phyloP scores from a whole-genome alignment of 2,113 vertebrate genomes.

The Oxyruncus cristatus region DNA sequence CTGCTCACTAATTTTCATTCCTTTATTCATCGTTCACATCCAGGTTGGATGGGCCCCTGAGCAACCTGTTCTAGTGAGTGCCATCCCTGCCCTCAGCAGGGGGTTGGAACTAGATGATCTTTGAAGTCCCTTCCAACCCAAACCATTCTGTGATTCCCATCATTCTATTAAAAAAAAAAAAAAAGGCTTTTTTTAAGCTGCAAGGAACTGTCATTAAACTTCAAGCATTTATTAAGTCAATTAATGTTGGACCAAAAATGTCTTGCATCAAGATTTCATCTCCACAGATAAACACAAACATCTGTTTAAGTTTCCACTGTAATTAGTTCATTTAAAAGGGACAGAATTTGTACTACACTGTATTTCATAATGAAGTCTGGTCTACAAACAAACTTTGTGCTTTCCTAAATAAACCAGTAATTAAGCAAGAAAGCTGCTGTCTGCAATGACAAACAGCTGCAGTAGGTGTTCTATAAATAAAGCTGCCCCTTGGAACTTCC shows the following conservation, averaged over 20 bases:
- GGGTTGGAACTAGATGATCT: neutral
- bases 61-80: neutral
- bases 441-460: neutral
- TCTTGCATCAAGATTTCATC: neutral
- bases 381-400: neutral
- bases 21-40: slow-evolving; percentile 1
- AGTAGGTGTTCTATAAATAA: neutral
- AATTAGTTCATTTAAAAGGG: neutral
- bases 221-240: neutral
- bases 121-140: neutral
- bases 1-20: neutral
- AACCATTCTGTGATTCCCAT: neutral
- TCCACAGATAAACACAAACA: neutral
- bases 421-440: neutral
- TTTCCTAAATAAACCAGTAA: neutral
- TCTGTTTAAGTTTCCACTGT: neutral
- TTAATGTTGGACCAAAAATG: neutral
- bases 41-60: neutral
- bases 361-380: neutral
- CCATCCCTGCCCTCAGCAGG: neutral
- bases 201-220: neutral
- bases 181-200: neutral
- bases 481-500: neutral
- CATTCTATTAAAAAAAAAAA: neutral
- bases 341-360: neutral